Base-by-base conservation (phyloP, 2,113 vertebrate genomes). In the Globicephala melas region DNA sequence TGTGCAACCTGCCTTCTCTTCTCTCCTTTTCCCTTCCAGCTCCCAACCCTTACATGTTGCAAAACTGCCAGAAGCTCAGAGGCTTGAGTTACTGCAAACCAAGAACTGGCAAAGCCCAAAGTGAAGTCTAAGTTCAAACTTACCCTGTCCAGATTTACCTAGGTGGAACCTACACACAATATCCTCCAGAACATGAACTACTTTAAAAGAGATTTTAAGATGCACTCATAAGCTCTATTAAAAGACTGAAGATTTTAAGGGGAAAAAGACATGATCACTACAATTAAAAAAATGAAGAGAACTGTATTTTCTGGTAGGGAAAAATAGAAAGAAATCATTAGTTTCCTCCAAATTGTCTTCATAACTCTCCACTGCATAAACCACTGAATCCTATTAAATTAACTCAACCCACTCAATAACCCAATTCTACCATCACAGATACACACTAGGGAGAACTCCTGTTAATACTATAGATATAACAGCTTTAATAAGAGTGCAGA, bases 291-390 rank as follows among this genome's bases (percentile, higher is more conserved):
- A 80, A 9, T 21, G 68, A 67, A 86, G 31, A 89, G 82, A 92
- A 68, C 28, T 60, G 26, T 44, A 31, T 94, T 77, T 79, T 73
- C 71, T 79, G n/a, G 67, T 14, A 88, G 17, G 47, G 71, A 44
- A 88, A 95, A 96, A 71, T 38, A 33, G 55, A 81, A 96, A 91
- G 70, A 89, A 92, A 93, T 88, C 38, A 62, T 89, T 77, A 36
- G 60, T 89, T 97, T 86, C 82, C 50, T 91, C 89, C 82, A 95
- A 96, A 95, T 86, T 83, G 85, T 79, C 93, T 96, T 86, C 60
- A 73, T 97, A 91, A 96, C 89, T 95, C 65, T 50, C 38, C 33
- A n/a, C 9, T 44, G n/a, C 21, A 50, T 58, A 89, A 91, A 68
- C 87, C 41, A 93, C 0, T 65, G 74, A 94, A 80, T 94, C 55